Percentiles rank a stretch among this genome's conserved stretches.
Evolutionary conservation across 1,140 invertebrate species (phyloP).

Genomic region (Hylaeus anthracinus): DNA sequence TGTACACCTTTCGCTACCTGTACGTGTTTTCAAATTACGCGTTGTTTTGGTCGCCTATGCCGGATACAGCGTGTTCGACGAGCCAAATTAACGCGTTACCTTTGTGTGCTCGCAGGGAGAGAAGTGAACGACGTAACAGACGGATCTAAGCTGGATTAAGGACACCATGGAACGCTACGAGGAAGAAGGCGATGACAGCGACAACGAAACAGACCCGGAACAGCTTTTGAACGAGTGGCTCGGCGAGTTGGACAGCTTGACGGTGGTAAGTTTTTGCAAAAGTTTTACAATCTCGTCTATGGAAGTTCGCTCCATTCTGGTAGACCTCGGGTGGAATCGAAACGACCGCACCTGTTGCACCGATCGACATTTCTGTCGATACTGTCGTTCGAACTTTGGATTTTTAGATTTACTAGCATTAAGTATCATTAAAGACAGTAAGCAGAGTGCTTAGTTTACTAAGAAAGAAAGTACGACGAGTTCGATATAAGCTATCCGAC

Average conservation of each 20-base stretch:
- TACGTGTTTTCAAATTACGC: neutral
- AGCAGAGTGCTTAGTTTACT: no score
- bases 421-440: no score
- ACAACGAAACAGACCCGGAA: constrained; percentile 83
- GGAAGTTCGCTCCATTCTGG: neutral
- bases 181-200: constrained; percentile 80
- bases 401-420: no score
- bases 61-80: neutral
- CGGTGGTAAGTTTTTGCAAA: constrained; percentile 82
- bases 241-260: constrained; percentile 84
- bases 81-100: constrained; percentile 17
- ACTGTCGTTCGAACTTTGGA: no score
- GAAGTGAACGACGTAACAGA: constrained; percentile 3
- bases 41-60: neutral
- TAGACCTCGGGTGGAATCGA: neutral
- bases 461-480: no score
- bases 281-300: neutral
- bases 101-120: constrained; percentile 28
- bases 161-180: constrained; percentile 76
- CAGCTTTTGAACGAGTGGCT: constrained; percentile 85
- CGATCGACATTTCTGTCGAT: no score
- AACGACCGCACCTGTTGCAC: neutral
- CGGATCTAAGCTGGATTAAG: constrained; percentile 44
- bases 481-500: no score
- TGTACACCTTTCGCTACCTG: no score